phyloP scores from a whole-genome alignment of 30 jellyfish, hydroid and myxozoan species.

The Mastigias papua region DNA sequence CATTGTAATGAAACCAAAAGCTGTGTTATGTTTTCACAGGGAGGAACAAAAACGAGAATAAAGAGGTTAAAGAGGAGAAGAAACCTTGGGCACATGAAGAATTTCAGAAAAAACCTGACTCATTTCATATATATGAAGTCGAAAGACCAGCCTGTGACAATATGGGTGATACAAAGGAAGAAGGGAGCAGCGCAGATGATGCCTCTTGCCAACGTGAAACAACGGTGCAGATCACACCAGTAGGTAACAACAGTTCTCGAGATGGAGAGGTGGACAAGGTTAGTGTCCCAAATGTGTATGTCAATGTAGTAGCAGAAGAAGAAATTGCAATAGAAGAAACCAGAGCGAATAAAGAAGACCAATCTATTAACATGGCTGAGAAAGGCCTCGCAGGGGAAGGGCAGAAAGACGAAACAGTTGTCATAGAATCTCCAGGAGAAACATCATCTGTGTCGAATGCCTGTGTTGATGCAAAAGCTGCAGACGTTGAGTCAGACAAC shows the following conservation, averaged over 20 bases:
- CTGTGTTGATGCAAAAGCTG: background rate
- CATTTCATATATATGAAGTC: background rate
- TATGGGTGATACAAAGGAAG: background rate
- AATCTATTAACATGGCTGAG: too few relatives aligned
- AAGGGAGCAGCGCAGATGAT: background rate
- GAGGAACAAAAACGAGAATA: constrained; percentile 3
- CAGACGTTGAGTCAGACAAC: background rate
- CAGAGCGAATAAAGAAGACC: background rate
- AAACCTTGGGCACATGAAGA: background rate
- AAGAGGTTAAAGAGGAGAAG: background rate
- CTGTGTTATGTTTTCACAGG: background rate
- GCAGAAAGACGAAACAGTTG: background rate
- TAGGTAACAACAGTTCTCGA: background rate
- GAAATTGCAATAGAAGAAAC: background rate
- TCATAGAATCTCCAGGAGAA: background rate
- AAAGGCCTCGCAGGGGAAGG: too few relatives aligned
- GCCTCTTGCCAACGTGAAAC: background rate
- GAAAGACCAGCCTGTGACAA: background rate
- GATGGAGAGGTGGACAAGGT: background rate
- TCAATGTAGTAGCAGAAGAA: constrained; percentile 36
- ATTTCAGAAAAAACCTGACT: background rate
- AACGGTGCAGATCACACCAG: background rate
- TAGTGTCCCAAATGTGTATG: constrained; percentile 14
- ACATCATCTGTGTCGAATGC: background rate
- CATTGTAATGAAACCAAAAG: too few relatives aligned